phyloP scores from a whole-genome alignment of 1,140 invertebrate species.

The Drosophila nebulosa region DNA sequence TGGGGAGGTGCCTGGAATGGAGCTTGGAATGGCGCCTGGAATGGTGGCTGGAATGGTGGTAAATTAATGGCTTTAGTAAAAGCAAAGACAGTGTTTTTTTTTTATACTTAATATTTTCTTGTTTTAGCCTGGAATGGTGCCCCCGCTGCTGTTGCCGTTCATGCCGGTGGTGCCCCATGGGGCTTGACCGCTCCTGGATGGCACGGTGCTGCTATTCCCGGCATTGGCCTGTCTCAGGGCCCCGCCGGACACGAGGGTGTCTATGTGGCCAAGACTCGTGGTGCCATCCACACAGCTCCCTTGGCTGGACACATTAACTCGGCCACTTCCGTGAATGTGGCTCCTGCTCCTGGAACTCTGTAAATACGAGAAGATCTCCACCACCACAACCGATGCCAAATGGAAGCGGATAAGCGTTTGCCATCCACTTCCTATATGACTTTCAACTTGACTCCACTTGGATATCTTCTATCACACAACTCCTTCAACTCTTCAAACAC shows the following conservation, averaged over 20 bases:
- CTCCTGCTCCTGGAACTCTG: constrained; percentile 82
- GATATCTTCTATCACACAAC: constrained; percentile 42
- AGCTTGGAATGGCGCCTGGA: constrained; percentile 59
- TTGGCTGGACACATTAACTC: constrained; percentile 81
- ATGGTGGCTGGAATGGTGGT: constrained; percentile 56
- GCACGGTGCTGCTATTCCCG: constrained; percentile 63
- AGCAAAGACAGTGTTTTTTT: too few relatives aligned
- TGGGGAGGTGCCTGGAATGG: constrained; percentile 54
- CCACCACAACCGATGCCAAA: constrained; percentile 48
- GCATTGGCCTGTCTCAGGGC: constrained; percentile 73
- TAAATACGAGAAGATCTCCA: constrained; percentile 33
- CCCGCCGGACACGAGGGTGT: constrained; percentile 72
- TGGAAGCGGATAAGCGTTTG: constrained; percentile 30
- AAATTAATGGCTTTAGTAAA: too few relatives aligned
- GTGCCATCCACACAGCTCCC: constrained; percentile 82
- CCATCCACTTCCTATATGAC: constrained; percentile 40
- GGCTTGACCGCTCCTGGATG: constrained; percentile 59
- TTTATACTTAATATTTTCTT: too few relatives aligned
- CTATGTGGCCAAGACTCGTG: constrained; percentile 83
- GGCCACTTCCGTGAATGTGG: constrained; percentile 81
- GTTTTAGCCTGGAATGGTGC: constrained; percentile 43
- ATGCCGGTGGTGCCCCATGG: constrained; percentile 54
- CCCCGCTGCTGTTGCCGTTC: constrained; percentile 66
- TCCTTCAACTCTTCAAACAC: constrained; percentile 37
- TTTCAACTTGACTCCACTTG: constrained; percentile 46